phyloP scores from a whole-genome alignment of 1,140 invertebrate genomes.

The Drosophila subobscura region DNA sequence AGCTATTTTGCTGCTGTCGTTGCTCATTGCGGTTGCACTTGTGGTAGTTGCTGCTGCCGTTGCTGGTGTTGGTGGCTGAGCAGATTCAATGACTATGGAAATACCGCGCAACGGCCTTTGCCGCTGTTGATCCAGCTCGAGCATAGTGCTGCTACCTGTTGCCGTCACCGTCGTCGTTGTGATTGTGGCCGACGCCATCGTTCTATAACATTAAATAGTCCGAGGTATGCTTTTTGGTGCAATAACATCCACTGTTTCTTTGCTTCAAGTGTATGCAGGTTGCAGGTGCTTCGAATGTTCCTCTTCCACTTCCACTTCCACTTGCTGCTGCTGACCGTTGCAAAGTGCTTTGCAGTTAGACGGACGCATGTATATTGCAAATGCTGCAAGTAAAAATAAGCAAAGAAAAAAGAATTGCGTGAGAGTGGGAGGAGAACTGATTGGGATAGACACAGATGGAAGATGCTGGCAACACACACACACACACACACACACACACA shows the following conservation, averaged over 20 bases:
- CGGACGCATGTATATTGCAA: slow-evolving; percentile 59
- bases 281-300: slow-evolving; percentile 35
- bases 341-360: slow-evolving; percentile 71
- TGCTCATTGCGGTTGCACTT: slow-evolving; percentile 35
- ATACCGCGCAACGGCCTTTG: slow-evolving; percentile 71
- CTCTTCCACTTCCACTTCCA: slow-evolving; percentile 27
- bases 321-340: slow-evolving; percentile 63
- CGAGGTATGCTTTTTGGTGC: slow-evolving; percentile 23
- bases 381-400: slow-evolving; percentile 51
- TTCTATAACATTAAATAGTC: slow-evolving; percentile 71
- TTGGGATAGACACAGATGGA: background rate
- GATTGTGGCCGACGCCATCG: slow-evolving; percentile 54
- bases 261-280: slow-evolving; percentile 48
- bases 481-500: background rate
- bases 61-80: slow-evolving; percentile 10
- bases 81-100: slow-evolving; percentile 74
- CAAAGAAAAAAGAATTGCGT: slow-evolving; percentile 17
- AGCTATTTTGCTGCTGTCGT: slow-evolving; percentile 25
- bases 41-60: slow-evolving; percentile 18
- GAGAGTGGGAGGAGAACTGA: background rate
- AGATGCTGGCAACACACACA: too few relatives aligned
- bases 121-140: slow-evolving; percentile 33
- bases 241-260: slow-evolving; percentile 38
- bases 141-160: slow-evolving; percentile 34
- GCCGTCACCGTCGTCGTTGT: slow-evolving; percentile 27